Conservation (phyloP, 1,140 invertebrate species). For the Platorchestia sp. region DNA sequence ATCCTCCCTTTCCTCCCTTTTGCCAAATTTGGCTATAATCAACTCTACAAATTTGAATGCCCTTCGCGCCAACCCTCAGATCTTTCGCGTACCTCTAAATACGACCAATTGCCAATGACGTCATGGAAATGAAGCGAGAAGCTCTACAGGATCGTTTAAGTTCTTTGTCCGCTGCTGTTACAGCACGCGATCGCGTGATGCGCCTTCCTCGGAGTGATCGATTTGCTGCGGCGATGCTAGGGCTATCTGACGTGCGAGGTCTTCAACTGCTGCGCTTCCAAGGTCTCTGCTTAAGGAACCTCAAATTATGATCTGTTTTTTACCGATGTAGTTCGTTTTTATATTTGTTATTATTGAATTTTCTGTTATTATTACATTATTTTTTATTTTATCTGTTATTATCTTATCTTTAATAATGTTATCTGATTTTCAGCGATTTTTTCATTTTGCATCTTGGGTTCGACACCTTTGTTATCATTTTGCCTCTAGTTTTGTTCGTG, state of each 20-base stretch:
- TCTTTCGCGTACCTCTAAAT: neutral
- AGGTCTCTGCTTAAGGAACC: no score
- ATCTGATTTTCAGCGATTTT: neutral
- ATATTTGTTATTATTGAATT: no score
- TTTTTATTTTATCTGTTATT: no score
- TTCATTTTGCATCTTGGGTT: neutral
- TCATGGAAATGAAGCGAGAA: neutral
- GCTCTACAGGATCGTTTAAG: neutral
- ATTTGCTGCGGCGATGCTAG: neutral
- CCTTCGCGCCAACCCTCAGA: neutral
- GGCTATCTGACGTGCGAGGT: neutral
- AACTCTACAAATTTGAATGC: neutral
- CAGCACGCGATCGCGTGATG: neutral
- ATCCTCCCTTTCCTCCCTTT: neutral
- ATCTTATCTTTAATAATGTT: no score
- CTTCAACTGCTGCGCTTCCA: no score
- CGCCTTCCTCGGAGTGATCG: neutral
- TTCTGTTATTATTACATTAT: no score
- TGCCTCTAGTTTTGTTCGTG: neutral
- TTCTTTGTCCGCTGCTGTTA: neutral
- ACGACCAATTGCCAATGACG: neutral
- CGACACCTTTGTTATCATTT: neutral
- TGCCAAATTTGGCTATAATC: neutral
- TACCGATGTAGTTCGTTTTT: no score
- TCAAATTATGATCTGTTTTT: no score